Percentiles rank a stretch among this genome's conserved stretches.
phyloP scores from a whole-genome alignment of 2,797 vertebrate species.

The Hydrophis major region DNA sequence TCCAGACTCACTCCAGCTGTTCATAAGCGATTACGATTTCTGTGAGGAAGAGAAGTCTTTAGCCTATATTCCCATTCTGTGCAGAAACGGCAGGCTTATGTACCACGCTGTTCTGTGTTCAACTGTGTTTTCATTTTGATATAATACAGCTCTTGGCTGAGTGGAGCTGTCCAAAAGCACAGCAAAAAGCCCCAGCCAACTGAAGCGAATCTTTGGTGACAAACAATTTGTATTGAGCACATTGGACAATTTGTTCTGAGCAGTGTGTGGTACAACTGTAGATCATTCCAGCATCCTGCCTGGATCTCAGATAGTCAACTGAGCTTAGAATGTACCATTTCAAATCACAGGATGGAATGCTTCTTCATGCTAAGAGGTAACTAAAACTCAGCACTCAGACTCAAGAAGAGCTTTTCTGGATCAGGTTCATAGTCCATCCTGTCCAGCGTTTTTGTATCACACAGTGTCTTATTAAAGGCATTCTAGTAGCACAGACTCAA shows the following conservation, averaged over 20 bases:
- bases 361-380: not conserved
- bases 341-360: not conserved
- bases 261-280: not conserved
- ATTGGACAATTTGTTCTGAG: not conserved
- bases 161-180: not conserved
- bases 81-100: not conserved
- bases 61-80: not conserved
- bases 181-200: not conserved
- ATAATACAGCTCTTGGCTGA: not conserved
- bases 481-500: not conserved
- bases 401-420: not conserved
- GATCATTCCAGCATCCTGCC: not conserved
- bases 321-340: not conserved
- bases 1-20: constrained; percentile 20
- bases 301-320: not conserved
- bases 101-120: not conserved
- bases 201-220: not conserved
- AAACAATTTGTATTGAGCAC: not conserved
- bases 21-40: constrained; percentile 10
- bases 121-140: constrained; percentile 8
- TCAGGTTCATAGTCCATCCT: not conserved
- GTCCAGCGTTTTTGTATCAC: not conserved
- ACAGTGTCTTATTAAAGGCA: not conserved
- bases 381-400: not conserved
- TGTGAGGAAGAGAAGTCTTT: not conserved